Percentiles rank a stretch among this genome's conserved stretches.
Conservation (phyloP, 2,888 invertebrate genomes). For the Tigriopus californicus region DNA sequence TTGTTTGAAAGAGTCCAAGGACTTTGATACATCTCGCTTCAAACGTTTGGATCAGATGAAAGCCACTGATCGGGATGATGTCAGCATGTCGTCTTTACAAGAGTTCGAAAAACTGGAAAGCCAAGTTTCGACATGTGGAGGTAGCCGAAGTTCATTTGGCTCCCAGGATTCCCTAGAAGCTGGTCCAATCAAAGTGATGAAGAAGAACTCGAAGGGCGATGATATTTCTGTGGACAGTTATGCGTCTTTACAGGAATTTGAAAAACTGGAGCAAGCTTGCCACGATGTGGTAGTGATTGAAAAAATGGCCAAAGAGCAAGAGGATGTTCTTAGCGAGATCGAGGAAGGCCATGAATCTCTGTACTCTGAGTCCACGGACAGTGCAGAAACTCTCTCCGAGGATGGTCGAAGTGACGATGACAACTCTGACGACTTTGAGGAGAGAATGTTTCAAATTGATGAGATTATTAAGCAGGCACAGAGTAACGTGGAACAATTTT, state of each 20-base stretch:
- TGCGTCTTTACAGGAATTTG: constrained; percentile 68
- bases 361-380: constrained; percentile 35
- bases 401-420: constrained; percentile 17
- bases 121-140: constrained; percentile 50
- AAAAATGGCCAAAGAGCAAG: constrained; percentile 63
- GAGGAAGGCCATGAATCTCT: constrained; percentile 30
- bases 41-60: constrained; percentile 2
- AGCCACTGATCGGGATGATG: constrained; percentile 64
- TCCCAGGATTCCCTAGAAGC: constrained; percentile 57
- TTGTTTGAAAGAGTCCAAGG: constrained; percentile 76
- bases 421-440: constrained; percentile 41
- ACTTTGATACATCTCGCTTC: constrained; percentile 67
- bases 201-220: constrained; percentile 37
- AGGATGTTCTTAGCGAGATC: constrained; percentile 42
- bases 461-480: constrained; percentile 47
- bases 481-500: constrained; percentile 42
- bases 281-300: constrained; percentile 64
- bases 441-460: constrained; percentile 44
- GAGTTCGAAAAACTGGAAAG: constrained; percentile 83
- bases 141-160: constrained; percentile 18
- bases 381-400: constrained; percentile 39
- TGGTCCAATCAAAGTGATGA: constrained; percentile 17
- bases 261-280: constrained; percentile 71
- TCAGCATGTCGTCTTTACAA: constrained; percentile 76
- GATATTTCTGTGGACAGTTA: constrained; percentile 51